phyloP scores from a whole-genome alignment of 2,888 invertebrate genomes.

The Ectobius pallidus region DNA sequence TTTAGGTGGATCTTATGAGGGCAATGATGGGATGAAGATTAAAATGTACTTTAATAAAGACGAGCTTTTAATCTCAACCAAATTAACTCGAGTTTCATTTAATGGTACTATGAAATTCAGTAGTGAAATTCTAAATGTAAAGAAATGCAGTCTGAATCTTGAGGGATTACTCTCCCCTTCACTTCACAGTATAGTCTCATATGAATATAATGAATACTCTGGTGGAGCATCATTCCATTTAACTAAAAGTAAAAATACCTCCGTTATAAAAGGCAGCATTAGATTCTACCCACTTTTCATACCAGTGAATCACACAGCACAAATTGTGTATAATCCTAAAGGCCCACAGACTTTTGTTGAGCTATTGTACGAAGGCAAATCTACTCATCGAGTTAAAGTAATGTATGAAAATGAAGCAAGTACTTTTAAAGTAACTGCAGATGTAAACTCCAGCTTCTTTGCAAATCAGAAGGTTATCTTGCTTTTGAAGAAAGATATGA shows the following conservation, averaged over 20 bases:
- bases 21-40: neutral
- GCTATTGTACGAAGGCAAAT: neutral
- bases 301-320: neutral
- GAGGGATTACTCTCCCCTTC: neutral
- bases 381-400: neutral
- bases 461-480: neutral
- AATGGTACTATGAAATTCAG: slow-evolving; percentile 7
- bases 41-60: neutral
- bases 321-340: neutral
- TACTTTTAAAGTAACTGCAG: neutral
- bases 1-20: neutral
- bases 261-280: neutral
- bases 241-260: neutral
- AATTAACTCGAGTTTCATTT: neutral
- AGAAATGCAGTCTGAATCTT: neutral
- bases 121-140: neutral
- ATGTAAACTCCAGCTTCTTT: neutral
- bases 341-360: neutral
- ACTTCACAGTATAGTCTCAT: neutral
- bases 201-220: neutral
- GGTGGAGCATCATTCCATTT: neutral
- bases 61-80: neutral
- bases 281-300: neutral
- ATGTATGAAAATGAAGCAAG: neutral
- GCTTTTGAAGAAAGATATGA: neutral